Conservation (phyloP, 2,797 vertebrate species). For the Lateolabrax maculatus region DNA sequence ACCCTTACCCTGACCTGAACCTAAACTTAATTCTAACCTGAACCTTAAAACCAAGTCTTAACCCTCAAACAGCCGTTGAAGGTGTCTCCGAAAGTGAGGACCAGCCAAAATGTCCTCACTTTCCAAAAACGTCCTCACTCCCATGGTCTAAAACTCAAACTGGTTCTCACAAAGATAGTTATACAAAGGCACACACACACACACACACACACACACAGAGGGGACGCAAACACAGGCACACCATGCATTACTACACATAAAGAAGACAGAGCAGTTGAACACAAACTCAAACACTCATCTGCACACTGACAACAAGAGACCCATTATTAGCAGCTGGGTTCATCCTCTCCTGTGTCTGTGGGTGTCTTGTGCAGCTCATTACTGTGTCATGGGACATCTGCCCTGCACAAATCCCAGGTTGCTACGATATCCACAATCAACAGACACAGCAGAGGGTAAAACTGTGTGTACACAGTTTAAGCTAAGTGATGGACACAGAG, state of each 20-base stretch:
- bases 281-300: slow-evolving; percentile 2
- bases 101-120: too few relatives aligned
- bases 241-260: slow-evolving; percentile 16
- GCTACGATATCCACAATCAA: slow-evolving; percentile 18
- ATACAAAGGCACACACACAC: slow-evolving; percentile 64
- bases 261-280: neutral
- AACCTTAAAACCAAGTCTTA: too few relatives aligned
- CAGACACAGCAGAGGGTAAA: neutral
- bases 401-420: neutral
- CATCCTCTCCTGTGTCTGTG: slow-evolving; percentile 8
- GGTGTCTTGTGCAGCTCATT: slow-evolving; percentile 54
- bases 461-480: neutral
- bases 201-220: slow-evolving; percentile 60
- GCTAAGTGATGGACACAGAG: neutral
- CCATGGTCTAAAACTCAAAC: too few relatives aligned
- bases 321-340: slow-evolving; percentile 20
- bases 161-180: too few relatives aligned
- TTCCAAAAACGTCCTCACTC: too few relatives aligned
- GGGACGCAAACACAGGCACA: slow-evolving; percentile 25
- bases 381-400: slow-evolving; percentile 51
- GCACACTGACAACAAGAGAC: slow-evolving; percentile 21
- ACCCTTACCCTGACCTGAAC: too few relatives aligned
- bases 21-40: too few relatives aligned
- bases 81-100: too few relatives aligned
- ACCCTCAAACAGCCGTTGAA: too few relatives aligned